These are phyloP conservation scores for Decapterus maruadsi DNA, from an alignment of 2,797 vertebrate species.

Conservation along the genomic window DNA sequence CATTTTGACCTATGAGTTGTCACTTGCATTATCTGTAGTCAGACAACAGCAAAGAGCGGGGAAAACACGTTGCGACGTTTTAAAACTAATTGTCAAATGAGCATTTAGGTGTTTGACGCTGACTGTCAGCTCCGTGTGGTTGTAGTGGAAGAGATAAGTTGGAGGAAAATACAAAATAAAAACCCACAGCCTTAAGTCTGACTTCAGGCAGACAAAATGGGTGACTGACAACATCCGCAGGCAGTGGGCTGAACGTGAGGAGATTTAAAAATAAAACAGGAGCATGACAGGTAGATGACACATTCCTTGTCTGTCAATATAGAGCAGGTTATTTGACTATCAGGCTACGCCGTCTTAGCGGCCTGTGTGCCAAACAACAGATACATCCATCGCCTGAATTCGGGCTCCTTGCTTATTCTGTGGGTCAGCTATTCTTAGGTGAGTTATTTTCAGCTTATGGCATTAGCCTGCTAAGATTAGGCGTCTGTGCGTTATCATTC, in stretches of 20 bases:
- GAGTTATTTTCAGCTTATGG: slow-evolving; percentile 98
- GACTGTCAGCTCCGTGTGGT: not conserved
- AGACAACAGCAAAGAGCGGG: not conserved
- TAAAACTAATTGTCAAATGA: slow-evolving; percentile 6
- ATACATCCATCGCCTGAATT: slow-evolving; percentile 69
- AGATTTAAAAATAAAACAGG: slow-evolving; percentile 59
- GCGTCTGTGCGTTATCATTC: slow-evolving; percentile 95
- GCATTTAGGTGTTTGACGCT: not conserved
- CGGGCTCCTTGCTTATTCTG: slow-evolving; percentile 90
- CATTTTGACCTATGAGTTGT: slow-evolving; percentile 31
- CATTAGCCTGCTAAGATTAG: slow-evolving; percentile 99
- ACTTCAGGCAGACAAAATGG: slow-evolving; percentile 30
- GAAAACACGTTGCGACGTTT: not conserved
- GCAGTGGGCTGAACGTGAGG: slow-evolving; percentile 50
- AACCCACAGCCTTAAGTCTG: slow-evolving; percentile 7
- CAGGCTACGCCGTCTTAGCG: slow-evolving; percentile 30
- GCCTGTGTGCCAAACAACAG: slow-evolving; percentile 78
- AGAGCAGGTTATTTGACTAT: slow-evolving; percentile 63
- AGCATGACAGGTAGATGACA: slow-evolving; percentile 62
- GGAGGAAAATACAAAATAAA: not conserved
- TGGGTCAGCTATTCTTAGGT: slow-evolving; percentile 99
- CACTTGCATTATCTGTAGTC: not conserved
- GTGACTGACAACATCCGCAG: slow-evolving; percentile 43
- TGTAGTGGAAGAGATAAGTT: not conserved
- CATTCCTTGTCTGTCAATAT: slow-evolving; percentile 69